Percentiles rank a stretch among this genome's conserved stretches.
These are phyloP conservation scores for Metallyticus violacea DNA, from an alignment of 2,888 invertebrate genomes.

Conservation along the genomic window DNA sequence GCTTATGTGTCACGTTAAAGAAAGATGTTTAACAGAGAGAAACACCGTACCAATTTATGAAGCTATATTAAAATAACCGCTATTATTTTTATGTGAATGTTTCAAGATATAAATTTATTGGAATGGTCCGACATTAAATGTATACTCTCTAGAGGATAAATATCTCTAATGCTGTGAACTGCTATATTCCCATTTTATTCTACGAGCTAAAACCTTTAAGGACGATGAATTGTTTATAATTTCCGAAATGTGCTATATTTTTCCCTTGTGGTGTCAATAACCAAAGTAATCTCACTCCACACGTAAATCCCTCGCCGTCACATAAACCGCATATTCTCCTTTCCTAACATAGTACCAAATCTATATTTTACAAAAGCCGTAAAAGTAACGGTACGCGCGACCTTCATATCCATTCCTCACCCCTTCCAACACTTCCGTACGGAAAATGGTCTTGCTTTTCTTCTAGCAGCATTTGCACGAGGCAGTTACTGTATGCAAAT, in stretches of 20 bases:
- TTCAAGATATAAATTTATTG: no score
- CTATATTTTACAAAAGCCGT: neutral
- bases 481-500: conserved; percentile 1
- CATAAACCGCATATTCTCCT: neutral
- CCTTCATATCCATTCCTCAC: neutral
- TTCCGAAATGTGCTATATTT: neutral
- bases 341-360: neutral
- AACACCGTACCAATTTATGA: no score
- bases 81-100: no score
- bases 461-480: neutral
- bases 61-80: no score
- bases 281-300: no score
- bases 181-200: no score
- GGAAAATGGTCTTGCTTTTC: neutral
- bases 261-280: neutral
- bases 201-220: no score
- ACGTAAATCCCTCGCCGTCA: neutral
- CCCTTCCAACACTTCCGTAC: neutral
- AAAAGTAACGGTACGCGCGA: neutral
- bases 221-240: neutral
- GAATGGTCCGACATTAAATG: no score
- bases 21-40: no score
- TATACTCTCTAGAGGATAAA: no score
- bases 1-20: no score
- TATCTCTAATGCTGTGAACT: no score